Evolutionary conservation across 2,113 vertebrate genomes (phyloP).

Genomic region (Scomber scombrus): DNA sequence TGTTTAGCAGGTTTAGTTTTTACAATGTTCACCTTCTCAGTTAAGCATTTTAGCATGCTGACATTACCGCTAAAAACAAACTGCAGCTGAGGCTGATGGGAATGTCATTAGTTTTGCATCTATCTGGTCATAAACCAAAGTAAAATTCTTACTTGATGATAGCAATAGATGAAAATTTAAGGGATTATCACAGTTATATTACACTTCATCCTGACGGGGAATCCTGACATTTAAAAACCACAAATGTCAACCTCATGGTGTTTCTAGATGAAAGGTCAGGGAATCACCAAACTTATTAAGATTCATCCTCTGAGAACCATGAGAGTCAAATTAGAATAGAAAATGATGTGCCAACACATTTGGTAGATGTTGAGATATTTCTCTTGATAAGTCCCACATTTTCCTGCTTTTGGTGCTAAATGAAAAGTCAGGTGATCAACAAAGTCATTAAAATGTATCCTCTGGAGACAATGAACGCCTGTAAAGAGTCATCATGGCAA

Average conservation of each 20-base stretch:
- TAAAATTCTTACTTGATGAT: too few species aligned
- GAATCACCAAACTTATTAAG: not conserved
- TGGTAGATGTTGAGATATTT: too few species aligned
- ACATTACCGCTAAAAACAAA: too few species aligned
- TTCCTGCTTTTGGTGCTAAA: too few species aligned
- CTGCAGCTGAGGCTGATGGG: too few species aligned
- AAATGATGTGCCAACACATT: too few species aligned
- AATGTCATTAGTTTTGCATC: not conserved
- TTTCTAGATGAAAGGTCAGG: too few species aligned
- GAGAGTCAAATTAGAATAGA: not conserved
- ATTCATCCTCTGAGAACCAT: not conserved
- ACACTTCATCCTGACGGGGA: not conserved
- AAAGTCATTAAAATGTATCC: not conserved
- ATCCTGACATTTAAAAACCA: not conserved
- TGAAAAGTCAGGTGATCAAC: not conserved
- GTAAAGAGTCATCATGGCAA: not conserved
- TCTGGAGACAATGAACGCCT: not conserved
- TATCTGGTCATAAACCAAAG: not conserved
- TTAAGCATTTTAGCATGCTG: not conserved
- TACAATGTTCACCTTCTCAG: not conserved
- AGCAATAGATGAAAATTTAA: too few species aligned
- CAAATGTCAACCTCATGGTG: not conserved
- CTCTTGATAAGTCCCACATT: too few species aligned
- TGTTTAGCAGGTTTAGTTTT: too few species aligned
- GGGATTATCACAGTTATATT: too few species aligned